Evolutionary conservation across 2,888 invertebrate species (phyloP).

Genomic region (Clepsis dumicolana): DNA sequence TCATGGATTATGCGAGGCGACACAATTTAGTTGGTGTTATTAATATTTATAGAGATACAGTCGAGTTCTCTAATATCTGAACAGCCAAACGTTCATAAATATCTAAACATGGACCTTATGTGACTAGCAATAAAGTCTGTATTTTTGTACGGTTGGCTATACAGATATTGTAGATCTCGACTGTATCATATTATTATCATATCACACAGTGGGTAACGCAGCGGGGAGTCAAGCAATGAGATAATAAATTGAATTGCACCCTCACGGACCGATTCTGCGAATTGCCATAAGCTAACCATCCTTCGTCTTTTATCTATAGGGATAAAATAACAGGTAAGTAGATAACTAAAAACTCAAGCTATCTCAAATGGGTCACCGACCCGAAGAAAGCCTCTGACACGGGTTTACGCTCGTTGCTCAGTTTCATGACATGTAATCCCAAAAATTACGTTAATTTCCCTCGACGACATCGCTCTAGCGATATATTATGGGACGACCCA

Average conservation of each 20-base stretch:
- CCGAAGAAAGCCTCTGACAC: neutral
- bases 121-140: no score
- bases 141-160: no score
- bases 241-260: slow-evolving; percentile 38
- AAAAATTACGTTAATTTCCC: neutral
- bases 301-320: neutral
- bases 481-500: neutral
- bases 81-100: no score
- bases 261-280: slow-evolving; percentile 19
- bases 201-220: slow-evolving; percentile 24
- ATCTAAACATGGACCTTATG: no score
- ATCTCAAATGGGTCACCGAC: neutral
- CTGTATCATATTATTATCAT: no score
- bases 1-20: neutral
- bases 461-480: neutral
- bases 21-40: slow-evolving; percentile 31
- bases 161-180: no score
- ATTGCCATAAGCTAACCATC: neutral
- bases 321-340: neutral
- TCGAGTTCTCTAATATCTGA: no score
- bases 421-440: neutral
- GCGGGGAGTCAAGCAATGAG: slow-evolving; percentile 32
- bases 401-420: neutral
- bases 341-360: neutral
- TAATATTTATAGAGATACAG: slow-evolving; percentile 34